Evolutionary conservation across 2,888 invertebrate species (phyloP), one percentile per base, ranked within the genome.

Genomic region (Sinotaia quadrata): DNA sequence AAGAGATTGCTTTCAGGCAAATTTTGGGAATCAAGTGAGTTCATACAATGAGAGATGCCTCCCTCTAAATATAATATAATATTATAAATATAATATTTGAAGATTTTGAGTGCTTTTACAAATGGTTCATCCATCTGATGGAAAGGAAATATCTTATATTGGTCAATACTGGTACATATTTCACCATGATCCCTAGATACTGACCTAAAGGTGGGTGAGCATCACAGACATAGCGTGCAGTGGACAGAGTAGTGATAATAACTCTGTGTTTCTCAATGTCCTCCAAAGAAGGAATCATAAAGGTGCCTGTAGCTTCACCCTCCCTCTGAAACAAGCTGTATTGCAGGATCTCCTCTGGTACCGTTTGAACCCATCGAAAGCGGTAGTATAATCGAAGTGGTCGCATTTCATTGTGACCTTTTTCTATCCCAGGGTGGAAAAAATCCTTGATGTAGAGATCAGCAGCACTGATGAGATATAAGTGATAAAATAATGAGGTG

Each of bases 381-480:
- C 92, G 92, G 86, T 94, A 95, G 86, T 94, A 94, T 68, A 95
- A 92, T 79, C 95, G 90, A 61, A 94, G 88, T 0, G 94, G 94
- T 37, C 91, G 90, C 0, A 93, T 92, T 77, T 92, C 92, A 54
- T 91, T 89, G 74, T 92, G 89, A 0, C 93, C 93, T 81, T 92
- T 92, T 24, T 83, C 79, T 33, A 93, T 92, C 91, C 93, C 93
- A 0, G 92, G 92, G 88, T 94, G 93, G 68, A 95, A 90, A 87
- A 94, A 95, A 81, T 95, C 94, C 82, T 93, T 93, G 49, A 95
- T 93, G 83, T 95, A 95, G 69, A 94, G 89, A 89, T 95, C 94
- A 12, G 94, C 94, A 18, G 94, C 94, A 81, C 94, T 89, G 82
- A 2, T 51, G 69, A 37, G 52, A 44, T 12, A n/a, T 41, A 41